Base-by-base conservation (phyloP, 1,140 invertebrate genomes). In the Zophobas atratus region DNA sequence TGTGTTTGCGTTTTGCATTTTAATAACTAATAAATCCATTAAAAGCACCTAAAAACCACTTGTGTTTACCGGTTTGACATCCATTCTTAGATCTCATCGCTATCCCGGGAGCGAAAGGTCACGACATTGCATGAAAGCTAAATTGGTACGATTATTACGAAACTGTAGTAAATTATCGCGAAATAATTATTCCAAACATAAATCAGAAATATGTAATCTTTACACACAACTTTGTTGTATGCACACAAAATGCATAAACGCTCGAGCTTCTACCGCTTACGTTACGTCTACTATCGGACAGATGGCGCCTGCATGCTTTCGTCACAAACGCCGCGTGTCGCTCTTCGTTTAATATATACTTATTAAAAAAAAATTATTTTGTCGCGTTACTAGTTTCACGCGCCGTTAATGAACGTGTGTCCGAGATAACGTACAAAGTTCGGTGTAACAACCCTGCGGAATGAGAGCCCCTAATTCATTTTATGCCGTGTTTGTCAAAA, bases 1-100 rank as follows among this genome's bases (percentile, higher is more conserved):
- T 67, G 6, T 43, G 60, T 43, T 67, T 67, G 39, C 60, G 60
- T 67, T 67, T 67, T 67, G 60, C 60, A 67, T 67, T 67, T 67
- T 67, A 67, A 67, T 43, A 67, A 48, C 60, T 41, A 67, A 67
- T 67, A 67, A 67, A 67, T 36, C 60, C 39, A 32, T 41, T 43
- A 34, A 46, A 67, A 67, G 4, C 53, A 34, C 53, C 56, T 46
- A 39, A 39, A 53, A 60, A 60, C 35, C 56, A 36, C 38, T 20
- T 67, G 8, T 67, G 60, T 67, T 63, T 51, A 46, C 6, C 6
- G 1, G 20, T 20, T 53, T 53, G 20, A 53, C 55, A 20, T 34
- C 60, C n/a, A 43, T 43, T 67, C 56, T 60, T 60, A 60, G 56
- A 60, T 60, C 56, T 35, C 34, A 60, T 60, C 34, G n/a, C 6